Evolutionary conservation across 2,888 invertebrate genomes (phyloP).

Genomic region (Rhodophaea formosa): DNA sequence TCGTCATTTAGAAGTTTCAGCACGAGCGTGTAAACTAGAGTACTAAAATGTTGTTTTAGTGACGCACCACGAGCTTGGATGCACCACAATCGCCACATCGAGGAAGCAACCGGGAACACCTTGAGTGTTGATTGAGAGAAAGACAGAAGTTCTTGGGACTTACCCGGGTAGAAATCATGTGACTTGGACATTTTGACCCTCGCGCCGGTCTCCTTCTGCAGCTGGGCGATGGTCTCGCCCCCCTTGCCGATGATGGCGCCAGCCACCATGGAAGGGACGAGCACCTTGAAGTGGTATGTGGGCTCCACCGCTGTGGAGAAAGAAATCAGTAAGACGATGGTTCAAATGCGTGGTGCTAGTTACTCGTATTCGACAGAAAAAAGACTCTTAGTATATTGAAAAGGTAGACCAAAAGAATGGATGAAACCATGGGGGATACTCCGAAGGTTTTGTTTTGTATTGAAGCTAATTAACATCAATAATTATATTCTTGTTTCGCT

Average conservation of each 20-base stretch:
- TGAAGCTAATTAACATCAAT: too few species aligned
- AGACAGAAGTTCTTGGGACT: slow-evolving; percentile 40
- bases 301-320: slow-evolving; percentile 87
- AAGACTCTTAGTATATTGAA: too few species aligned
- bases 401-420: too few species aligned
- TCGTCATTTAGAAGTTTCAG: too few species aligned
- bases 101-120: too few species aligned
- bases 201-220: slow-evolving; percentile 98
- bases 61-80: too few species aligned
- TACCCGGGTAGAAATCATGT: slow-evolving; percentile 99
- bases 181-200: slow-evolving; percentile 99
- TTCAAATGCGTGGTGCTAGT: background rate
- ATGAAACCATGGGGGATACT: too few species aligned
- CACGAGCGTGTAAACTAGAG: too few species aligned
- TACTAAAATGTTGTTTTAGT: too few species aligned
- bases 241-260: slow-evolving; percentile 99
- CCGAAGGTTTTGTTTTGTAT: too few species aligned
- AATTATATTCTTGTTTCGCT: too few species aligned
- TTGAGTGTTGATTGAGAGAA: background rate
- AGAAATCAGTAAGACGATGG: slow-evolving; percentile 6
- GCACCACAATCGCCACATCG: too few species aligned
- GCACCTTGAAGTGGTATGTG: slow-evolving; percentile 96
- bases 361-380: background rate
- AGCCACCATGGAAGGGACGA: slow-evolving; percentile 98
- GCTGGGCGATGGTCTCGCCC: slow-evolving; percentile 98